Conservation (phyloP, 2,797 vertebrate genomes). For the Esox lucius region DNA sequence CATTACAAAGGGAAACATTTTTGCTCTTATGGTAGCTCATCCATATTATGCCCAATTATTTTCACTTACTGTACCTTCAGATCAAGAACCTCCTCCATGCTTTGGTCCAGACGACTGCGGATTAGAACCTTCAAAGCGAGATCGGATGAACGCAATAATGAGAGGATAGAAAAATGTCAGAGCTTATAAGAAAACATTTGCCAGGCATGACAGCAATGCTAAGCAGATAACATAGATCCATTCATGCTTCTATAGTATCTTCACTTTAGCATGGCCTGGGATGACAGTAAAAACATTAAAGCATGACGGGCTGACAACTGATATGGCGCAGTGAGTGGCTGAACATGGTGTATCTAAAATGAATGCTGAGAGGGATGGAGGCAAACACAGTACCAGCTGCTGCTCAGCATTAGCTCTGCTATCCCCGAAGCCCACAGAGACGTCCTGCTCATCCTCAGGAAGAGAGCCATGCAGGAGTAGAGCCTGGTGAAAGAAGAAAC, state of each 20-base stretch:
- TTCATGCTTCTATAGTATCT: conserved; percentile 37
- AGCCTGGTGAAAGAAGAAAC: conserved; percentile 70
- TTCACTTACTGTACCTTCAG: conserved; percentile 84
- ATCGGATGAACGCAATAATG: conserved; percentile 48
- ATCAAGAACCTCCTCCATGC: conserved; percentile 91
- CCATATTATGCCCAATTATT: conserved; percentile 51
- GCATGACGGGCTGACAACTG: conserved; percentile 46
- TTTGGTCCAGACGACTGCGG: conserved; percentile 95
- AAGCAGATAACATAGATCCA: conserved; percentile 62
- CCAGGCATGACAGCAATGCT: conserved; percentile 35
- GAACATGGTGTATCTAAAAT: conserved; percentile 12
- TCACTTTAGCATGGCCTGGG: conserved; percentile 17
- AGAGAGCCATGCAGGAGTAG: conserved; percentile 92
- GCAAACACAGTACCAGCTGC: conserved; percentile 83
- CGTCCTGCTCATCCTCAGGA: conserved; percentile 94
- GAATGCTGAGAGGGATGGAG: conserved; percentile 33
- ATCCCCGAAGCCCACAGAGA: conserved; percentile 83
- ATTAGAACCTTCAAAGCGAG: conserved; percentile 84
- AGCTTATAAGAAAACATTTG: conserved; percentile 41
- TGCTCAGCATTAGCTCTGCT: conserved; percentile 83
- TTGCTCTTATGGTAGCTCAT: conserved; percentile 31
- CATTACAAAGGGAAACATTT: conserved; percentile 23
- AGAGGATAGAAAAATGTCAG: conserved; percentile 56
- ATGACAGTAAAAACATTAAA: conserved; percentile 46
- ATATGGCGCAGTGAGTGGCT: conserved; percentile 42